A percentile compares a stretch with the other conserved stretches of the same genome.
Conservation (phyloP, 2,888 invertebrate species). For the Spisula solida region DNA sequence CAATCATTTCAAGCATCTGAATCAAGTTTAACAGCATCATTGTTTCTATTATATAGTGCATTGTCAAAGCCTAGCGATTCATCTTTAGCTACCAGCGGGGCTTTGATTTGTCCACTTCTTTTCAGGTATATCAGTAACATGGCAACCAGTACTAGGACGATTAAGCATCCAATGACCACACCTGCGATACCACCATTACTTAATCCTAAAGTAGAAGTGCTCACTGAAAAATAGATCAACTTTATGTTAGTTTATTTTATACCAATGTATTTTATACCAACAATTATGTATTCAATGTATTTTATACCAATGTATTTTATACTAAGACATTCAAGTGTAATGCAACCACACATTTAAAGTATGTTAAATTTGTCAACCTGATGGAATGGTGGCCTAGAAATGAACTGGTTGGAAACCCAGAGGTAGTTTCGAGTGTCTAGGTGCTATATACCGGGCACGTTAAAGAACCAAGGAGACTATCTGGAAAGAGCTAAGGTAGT, state of each 20-base stretch:
- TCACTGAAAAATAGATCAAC: slow-evolving; percentile 34
- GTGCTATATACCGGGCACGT: too few species aligned
- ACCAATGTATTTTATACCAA: too few species aligned
- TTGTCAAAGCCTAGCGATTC: slow-evolving; percentile 55
- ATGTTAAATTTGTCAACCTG: too few species aligned
- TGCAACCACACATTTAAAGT: too few species aligned
- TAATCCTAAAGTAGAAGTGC: slow-evolving; percentile 35
- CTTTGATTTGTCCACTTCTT: slow-evolving; percentile 50
- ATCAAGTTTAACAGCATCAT: slow-evolving; percentile 50
- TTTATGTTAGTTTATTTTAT: neutral
- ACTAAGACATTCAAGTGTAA: too few species aligned
- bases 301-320: too few species aligned
- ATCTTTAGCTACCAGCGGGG: slow-evolving; percentile 30
- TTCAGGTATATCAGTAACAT: slow-evolving; percentile 51
- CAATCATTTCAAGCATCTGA: slow-evolving; percentile 44
- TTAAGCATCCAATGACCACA: slow-evolving; percentile 48
- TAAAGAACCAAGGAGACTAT: too few species aligned
- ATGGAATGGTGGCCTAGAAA: too few species aligned
- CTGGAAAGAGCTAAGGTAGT: too few species aligned
- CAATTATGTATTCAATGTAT: too few species aligned
- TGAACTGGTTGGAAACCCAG: too few species aligned
- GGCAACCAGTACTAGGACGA: slow-evolving; percentile 37
- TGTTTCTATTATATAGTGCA: slow-evolving; percentile 47
- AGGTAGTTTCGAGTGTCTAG: too few species aligned
- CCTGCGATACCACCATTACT: slow-evolving; percentile 59